phyloP scores from a whole-genome alignment of 2,888 invertebrate genomes.

The Pinctada fucata region DNA sequence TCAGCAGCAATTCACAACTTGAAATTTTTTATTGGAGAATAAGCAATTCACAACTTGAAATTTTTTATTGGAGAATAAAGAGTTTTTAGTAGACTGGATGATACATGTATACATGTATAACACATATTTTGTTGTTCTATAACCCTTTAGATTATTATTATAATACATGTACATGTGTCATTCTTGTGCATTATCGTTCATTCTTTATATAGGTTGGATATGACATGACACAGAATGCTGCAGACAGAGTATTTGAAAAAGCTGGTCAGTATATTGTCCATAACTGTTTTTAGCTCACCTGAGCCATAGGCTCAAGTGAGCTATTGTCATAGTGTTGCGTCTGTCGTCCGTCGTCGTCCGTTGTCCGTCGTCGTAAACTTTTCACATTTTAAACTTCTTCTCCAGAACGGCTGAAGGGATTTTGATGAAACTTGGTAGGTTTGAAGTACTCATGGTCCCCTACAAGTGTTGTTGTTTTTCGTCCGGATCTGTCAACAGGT shows the following conservation, averaged over 20 bases:
- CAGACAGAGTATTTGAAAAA: constrained; percentile 78
- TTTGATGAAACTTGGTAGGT: background rate
- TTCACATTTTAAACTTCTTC: background rate
- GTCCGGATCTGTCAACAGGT: background rate
- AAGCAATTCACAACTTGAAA: no score
- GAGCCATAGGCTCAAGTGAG: constrained; percentile 1
- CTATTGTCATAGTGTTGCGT: background rate
- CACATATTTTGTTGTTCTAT: no score
- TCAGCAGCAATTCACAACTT: no score
- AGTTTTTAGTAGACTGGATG: no score
- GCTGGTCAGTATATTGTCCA: constrained; percentile 60
- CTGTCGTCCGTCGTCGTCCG: background rate
- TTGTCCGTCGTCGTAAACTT: background rate
- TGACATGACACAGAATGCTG: constrained; percentile 93
- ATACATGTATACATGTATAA: no score
- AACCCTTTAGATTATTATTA: no score
- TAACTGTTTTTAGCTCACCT: background rate
- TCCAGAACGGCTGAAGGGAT: background rate
- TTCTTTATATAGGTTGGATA: constrained; percentile 84
- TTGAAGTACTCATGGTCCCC: background rate
- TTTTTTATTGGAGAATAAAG: no score
- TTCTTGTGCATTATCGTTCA: background rate
- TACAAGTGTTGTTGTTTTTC: background rate
- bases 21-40: no score
- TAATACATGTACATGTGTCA: background rate